These are phyloP conservation scores for Puma concolor DNA, from an alignment of 2,113 vertebrate genomes.

Conservation along the genomic window DNA sequence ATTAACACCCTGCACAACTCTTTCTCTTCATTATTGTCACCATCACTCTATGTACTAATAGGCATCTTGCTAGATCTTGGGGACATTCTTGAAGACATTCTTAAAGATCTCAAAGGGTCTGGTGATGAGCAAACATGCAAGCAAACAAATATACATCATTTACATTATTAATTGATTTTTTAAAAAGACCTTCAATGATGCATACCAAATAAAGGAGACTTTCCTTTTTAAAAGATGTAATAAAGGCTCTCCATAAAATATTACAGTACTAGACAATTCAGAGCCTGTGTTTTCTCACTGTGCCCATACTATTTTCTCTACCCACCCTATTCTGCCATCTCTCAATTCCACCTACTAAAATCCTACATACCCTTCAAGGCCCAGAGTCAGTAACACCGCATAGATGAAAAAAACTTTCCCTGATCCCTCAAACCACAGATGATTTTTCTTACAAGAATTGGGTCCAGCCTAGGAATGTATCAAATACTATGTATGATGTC, in stretches of 20 bases:
- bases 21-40: background rate
- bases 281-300: background rate
- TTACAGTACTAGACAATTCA: background rate
- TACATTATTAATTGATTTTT: background rate
- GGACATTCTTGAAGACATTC: background rate
- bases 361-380: background rate
- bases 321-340: background rate
- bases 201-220: background rate
- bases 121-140: background rate
- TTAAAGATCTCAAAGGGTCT: background rate
- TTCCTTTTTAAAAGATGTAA: background rate
- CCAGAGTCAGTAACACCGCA: background rate
- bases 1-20: background rate
- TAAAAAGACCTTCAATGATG: background rate
- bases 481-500: background rate
- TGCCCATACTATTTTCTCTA: background rate
- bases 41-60: background rate
- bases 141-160: background rate
- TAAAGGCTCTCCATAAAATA: background rate
- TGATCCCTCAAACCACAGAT: background rate
- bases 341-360: conserved; percentile 12
- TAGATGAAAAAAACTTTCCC: conserved; percentile 48
- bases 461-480: background rate
- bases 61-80: background rate
- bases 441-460: conserved; percentile 34